Conservation (phyloP, 2,888 invertebrate genomes). For the Drosophila borborema region DNA sequence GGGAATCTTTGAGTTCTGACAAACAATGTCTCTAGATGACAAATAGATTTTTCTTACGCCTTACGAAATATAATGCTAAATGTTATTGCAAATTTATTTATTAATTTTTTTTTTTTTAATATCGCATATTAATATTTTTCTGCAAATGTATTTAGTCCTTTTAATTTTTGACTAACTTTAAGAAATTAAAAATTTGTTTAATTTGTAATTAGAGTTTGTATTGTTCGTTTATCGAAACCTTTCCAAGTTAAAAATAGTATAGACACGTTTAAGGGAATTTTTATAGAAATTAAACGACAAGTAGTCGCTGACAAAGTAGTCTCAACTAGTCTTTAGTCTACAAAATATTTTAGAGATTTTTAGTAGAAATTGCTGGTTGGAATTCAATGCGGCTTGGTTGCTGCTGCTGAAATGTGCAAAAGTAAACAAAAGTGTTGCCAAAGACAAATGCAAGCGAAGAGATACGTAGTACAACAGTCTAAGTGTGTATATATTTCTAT, state of each 20-base stretch:
- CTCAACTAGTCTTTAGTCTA: background rate
- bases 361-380: slow-evolving; percentile 11
- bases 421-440: slow-evolving; percentile 80
- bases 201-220: too few relatives aligned
- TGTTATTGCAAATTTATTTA: too few relatives aligned
- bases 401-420: slow-evolving; percentile 69
- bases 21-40: background rate
- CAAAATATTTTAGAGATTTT: background rate
- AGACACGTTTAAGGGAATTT: too few relatives aligned
- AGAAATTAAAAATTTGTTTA: too few relatives aligned
- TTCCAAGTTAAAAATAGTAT: too few relatives aligned
- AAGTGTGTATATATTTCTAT: slow-evolving; percentile 1
- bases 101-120: too few relatives aligned
- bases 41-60: too few relatives aligned
- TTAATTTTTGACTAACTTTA: background rate
- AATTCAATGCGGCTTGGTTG: slow-evolving; percentile 27
- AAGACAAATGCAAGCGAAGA: slow-evolving; percentile 64
- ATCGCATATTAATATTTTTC: too few relatives aligned
- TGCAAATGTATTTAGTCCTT: too few relatives aligned
- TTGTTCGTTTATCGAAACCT: too few relatives aligned
- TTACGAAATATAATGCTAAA: too few relatives aligned
- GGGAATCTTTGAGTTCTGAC: slow-evolving; percentile 7
- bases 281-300: background rate
- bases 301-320: background rate
- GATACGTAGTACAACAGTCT: slow-evolving; percentile 45